Evolutionary conservation across 2,113 vertebrate species (phyloP), one percentile per base, ranked within the genome.

Genomic region (Entomyzon cyanotis): DNA sequence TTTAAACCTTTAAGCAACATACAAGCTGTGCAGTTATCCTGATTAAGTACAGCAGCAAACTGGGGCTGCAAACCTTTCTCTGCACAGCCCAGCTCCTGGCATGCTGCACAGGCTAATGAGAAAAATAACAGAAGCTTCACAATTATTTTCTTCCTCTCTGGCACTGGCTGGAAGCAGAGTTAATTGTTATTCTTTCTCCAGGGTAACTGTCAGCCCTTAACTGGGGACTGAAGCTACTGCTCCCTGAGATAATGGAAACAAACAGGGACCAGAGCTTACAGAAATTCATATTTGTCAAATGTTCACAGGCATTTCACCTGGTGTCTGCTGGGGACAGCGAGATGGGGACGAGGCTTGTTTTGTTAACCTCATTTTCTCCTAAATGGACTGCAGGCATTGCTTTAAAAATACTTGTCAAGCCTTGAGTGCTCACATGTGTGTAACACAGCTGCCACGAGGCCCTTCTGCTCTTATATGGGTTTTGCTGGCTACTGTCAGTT

Each of bases 101-200:
- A 84, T 7, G 39, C 73, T 82, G 47, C 69, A 81, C 60, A 64
- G 46, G 9, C 44, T 94, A 82, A 92, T 52, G 65, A 89, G 65
- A 47, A 84, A 62, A 94, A 81, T 28, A 89, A 71, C 71, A 89
- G 58, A 68, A 84, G 82, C 64, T 44, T 63, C 80, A 84, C 37
- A 71, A 49, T 52, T 12, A 55, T 89, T 84, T 93, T 71, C 39
- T 41, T 81, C 60, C n/a, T 75, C 47, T 64, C 30, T 20, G 47
- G 50, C 28, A 9, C 11, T 60, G 56, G 6, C 60, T 87, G 58
- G 73, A 46, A 87, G 39, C 44, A 49, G 47, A 93, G 41, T 76
- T 94, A 87, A 87, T 75, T 91, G 69, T 68, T 81, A 82, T 60
- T 92, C 52, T 75, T 82, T 71, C 80, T 94, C 74, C 44, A 71